Evolutionary conservation across 2,888 invertebrate species (phyloP).

Genomic region (Oscheius sp.): DNA sequence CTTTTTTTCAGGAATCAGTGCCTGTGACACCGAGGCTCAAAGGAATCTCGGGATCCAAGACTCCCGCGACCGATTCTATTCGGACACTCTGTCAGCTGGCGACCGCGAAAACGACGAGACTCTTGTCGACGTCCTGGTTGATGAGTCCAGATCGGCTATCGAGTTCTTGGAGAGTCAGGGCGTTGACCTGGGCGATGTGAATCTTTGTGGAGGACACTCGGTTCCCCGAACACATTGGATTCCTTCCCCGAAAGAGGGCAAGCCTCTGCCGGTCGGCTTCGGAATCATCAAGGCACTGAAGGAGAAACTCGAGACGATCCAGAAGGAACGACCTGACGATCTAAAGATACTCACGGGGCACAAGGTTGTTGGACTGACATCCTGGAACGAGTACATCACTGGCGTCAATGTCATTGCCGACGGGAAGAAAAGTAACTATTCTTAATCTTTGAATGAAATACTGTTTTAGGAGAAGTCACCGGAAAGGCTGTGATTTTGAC

Average conservation of each 20-base stretch:
- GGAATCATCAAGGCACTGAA: slow-evolving; percentile 70
- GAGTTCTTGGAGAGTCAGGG: slow-evolving; percentile 64
- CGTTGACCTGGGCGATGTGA: slow-evolving; percentile 70
- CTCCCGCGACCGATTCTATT: slow-evolving; percentile 60
- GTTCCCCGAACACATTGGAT: slow-evolving; percentile 73
- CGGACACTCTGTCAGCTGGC: slow-evolving; percentile 72
- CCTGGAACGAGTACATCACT: slow-evolving; percentile 68
- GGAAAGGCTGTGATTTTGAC: slow-evolving; percentile 71
- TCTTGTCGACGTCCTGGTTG: slow-evolving; percentile 68
- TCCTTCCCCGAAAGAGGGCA: slow-evolving; percentile 73
- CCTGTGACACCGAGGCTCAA: slow-evolving; percentile 67
- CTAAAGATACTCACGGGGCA: slow-evolving; percentile 44
- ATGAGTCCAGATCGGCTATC: slow-evolving; percentile 47
- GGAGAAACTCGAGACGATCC: slow-evolving; percentile 51
- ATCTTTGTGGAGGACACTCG: slow-evolving; percentile 73
- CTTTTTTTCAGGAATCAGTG: slow-evolving; percentile 67
- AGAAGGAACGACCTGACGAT: slow-evolving; percentile 54
- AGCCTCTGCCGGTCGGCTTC: slow-evolving; percentile 72
- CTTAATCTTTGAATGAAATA: slow-evolving; percentile 14
- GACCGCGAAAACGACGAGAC: slow-evolving; percentile 69
- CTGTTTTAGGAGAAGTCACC: slow-evolving; percentile 46
- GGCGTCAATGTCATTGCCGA: slow-evolving; percentile 55
- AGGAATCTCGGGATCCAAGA: slow-evolving; percentile 60
- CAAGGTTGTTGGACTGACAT: slow-evolving; percentile 55
- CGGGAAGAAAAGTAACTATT: slow-evolving; percentile 39